Evolutionary conservation across 2,797 vertebrate genomes (phyloP).

Genomic region (Acanthis flammea): DNA sequence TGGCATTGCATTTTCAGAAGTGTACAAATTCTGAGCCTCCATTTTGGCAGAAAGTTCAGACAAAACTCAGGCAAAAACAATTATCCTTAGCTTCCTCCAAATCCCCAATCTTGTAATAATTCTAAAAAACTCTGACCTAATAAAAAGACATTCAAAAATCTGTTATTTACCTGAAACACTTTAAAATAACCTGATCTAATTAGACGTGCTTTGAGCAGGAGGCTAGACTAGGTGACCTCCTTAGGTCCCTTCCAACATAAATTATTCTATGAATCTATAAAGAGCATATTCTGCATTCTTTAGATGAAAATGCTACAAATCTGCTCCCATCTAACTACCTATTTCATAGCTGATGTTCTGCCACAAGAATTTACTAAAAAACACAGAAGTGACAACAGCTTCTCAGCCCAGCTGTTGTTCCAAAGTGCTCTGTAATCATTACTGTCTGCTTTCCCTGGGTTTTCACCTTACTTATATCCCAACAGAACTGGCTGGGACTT

Average conservation of each 20-base stretch:
- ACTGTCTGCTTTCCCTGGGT: not conserved
- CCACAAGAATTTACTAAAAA: not conserved
- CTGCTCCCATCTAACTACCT: not conserved
- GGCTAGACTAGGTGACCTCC: not conserved
- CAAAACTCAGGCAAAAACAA: not conserved
- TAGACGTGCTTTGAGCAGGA: accelerated
- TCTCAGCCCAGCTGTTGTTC: not conserved
- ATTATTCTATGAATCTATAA: not conserved
- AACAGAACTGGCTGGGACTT: not conserved
- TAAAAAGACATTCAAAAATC: not conserved
- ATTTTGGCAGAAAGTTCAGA: not conserved
- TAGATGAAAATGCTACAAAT: not conserved
- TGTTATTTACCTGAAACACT: not conserved
- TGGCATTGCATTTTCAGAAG: not conserved
- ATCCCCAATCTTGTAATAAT: not conserved
- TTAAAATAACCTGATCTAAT: conserved; percentile 23
- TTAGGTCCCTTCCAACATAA: not conserved
- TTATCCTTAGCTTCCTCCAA: not conserved
- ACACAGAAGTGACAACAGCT: not conserved
- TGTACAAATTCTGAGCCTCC: not conserved
- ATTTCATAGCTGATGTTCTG: not conserved
- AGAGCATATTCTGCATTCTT: not conserved
- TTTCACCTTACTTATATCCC: not conserved
- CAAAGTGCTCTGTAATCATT: not conserved
- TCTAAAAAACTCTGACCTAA: not conserved